phyloP scores from a whole-genome alignment of 1,140 invertebrate genomes.

The Panonychus citri region DNA sequence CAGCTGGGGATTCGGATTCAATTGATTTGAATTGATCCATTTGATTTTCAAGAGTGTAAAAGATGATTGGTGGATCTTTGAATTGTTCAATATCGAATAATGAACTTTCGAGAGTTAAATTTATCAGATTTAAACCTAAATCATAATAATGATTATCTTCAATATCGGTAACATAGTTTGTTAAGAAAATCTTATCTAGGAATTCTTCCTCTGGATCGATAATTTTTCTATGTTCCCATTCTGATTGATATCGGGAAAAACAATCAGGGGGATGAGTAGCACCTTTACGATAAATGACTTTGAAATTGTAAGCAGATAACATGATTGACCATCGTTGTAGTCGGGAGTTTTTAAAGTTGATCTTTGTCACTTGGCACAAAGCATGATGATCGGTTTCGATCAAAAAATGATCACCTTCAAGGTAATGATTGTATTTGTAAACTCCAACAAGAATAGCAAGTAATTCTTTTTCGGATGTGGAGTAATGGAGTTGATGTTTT shows the following conservation, averaged over 20 bases:
- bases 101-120: too few relatives aligned
- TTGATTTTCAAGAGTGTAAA: too few relatives aligned
- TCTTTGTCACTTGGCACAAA: conserved; percentile 23
- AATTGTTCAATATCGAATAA: too few relatives aligned
- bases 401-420: conserved; percentile 27
- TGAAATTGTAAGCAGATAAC: conserved; percentile 26
- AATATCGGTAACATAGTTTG: background rate
- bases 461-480: conserved; percentile 26
- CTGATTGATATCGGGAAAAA: background rate
- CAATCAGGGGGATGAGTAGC: conserved; percentile 4
- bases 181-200: background rate
- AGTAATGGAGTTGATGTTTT: conserved; percentile 24
- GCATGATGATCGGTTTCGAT: conserved; percentile 29
- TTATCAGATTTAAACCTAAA: background rate
- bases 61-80: too few relatives aligned
- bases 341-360: conserved; percentile 22
- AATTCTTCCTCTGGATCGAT: background rate
- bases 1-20: too few relatives aligned
- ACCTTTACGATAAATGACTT: conserved; percentile 22
- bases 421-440: conserved; percentile 25
- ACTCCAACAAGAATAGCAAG: conserved; percentile 27
- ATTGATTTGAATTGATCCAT: too few relatives aligned
- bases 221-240: background rate
- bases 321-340: conserved; percentile 27
- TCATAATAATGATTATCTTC: background rate